A percentile compares a stretch with the other conserved stretches of the same genome.
These are phyloP conservation scores for Sphyrna mokarran DNA, from an alignment of 2,113 vertebrate species.

Conservation along the genomic window DNA sequence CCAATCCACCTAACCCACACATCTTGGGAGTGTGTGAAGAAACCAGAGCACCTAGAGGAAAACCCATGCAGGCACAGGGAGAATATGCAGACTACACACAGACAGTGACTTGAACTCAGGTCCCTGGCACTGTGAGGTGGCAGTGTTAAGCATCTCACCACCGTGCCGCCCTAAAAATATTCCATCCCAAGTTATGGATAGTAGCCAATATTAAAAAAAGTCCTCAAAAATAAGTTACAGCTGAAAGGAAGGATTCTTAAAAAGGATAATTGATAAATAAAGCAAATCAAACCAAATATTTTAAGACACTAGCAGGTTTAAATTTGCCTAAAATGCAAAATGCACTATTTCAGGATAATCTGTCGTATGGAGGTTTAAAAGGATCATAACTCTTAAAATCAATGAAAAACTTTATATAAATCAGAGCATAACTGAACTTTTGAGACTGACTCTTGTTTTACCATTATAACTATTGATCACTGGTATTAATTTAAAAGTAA, in stretches of 20 bases:
- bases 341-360: background rate
- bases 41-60: too few species aligned
- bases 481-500: background rate
- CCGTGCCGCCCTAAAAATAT: background rate
- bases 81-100: too few species aligned
- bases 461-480: background rate
- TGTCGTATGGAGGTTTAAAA: background rate
- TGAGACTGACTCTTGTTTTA: constrained; percentile 1
- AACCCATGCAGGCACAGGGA: too few species aligned
- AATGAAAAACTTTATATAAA: background rate
- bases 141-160: too few species aligned
- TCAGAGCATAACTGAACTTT: background rate
- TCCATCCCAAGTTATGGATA: background rate
- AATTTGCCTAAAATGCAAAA: background rate
- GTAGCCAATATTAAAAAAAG: background rate
- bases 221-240: background rate
- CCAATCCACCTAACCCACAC: too few species aligned
- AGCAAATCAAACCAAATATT: background rate
- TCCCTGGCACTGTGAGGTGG: too few species aligned
- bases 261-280: background rate
- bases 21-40: too few species aligned
- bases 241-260: background rate
- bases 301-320: background rate
- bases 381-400: background rate
- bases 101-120: too few species aligned